A percentile compares a stretch with the other conserved stretches of the same genome.
Conservation (phyloP, 2,888 invertebrate species). For the Pachliopta kotzebuea region DNA sequence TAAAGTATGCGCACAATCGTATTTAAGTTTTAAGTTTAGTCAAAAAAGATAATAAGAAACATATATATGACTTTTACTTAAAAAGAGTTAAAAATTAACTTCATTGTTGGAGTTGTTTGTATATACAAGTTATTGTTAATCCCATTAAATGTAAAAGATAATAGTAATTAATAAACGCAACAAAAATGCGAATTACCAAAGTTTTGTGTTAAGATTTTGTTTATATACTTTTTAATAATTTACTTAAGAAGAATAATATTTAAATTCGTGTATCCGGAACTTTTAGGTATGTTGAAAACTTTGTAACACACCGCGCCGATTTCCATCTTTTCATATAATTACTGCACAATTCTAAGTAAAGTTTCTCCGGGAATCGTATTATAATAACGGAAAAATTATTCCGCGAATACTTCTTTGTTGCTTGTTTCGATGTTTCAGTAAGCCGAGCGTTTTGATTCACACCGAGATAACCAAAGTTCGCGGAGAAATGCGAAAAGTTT, state of each 20-base stretch:
- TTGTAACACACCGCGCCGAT: neutral
- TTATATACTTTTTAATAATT: neutral
- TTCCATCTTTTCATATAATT: conserved; percentile 8
- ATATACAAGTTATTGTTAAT: no score
- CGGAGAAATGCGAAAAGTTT: conserved; percentile 29
- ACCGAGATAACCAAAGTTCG: conserved; percentile 26
- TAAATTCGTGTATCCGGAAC: neutral
- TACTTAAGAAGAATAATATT: neutral
- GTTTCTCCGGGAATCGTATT: conserved; percentile 13
- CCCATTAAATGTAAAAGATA: no score
- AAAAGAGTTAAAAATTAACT: no score
- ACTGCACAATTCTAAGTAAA: conserved; percentile 13
- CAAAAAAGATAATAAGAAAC: no score
- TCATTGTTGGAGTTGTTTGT: no score
- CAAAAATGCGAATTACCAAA: no score
- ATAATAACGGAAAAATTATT: conserved; percentile 27
- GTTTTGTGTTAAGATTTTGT: neutral
- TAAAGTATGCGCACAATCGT: no score
- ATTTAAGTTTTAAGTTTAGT: no score
- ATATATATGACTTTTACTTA: no score
- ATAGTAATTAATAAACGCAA: no score
- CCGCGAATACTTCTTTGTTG: conserved; percentile 25
- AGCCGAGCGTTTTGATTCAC: conserved; percentile 29
- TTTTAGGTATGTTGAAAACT: neutral
- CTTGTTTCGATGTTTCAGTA: conserved; percentile 29